Evolutionary conservation across 2,113 vertebrate genomes (phyloP).

Genomic region (Regulus satrapa): DNA sequence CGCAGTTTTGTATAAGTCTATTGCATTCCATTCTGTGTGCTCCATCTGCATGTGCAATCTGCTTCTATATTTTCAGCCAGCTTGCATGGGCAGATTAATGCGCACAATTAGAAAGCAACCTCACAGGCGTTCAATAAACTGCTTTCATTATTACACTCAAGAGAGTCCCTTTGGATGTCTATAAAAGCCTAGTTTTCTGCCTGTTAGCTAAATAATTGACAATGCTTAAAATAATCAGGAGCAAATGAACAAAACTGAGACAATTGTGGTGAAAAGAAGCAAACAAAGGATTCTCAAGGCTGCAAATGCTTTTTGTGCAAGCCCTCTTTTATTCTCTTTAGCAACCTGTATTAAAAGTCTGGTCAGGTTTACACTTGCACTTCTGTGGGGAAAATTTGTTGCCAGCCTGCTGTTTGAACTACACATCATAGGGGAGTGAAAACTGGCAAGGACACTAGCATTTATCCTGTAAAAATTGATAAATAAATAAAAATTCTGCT

Average conservation of each 20-base stretch:
- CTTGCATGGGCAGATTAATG: constrained; percentile 81
- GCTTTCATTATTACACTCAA: constrained; percentile 80
- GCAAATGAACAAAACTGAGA: constrained; percentile 68
- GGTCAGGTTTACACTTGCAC: constrained; percentile 23
- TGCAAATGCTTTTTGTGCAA: not conserved
- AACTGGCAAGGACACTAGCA: constrained; percentile 24
- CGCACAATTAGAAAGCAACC: constrained; percentile 79
- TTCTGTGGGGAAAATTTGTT: constrained; percentile 44
- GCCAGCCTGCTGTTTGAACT: constrained; percentile 30
- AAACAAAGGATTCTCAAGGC: constrained; percentile 57
- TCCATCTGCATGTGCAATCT: constrained; percentile 79
- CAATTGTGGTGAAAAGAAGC: constrained; percentile 46
- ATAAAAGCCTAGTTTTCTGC: constrained; percentile 82
- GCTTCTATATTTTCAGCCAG: constrained; percentile 78
- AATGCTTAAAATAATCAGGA: constrained; percentile 76
- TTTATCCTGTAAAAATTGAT: constrained; percentile 28
- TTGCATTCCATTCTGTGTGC: constrained; percentile 63
- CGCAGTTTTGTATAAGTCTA: constrained; percentile 30
- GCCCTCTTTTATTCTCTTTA: constrained; percentile 5
- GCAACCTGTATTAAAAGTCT: not conserved
- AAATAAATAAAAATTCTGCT: constrained; percentile 52
- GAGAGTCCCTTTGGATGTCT: constrained; percentile 79
- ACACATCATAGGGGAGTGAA: constrained; percentile 11
- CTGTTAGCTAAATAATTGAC: constrained; percentile 82
- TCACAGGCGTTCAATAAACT: constrained; percentile 81